These are phyloP conservation scores for Turritopsis dohrnii DNA, from an alignment of 30 jellyfish, hydroid and myxozoan genomes.

Conservation along the genomic window DNA sequence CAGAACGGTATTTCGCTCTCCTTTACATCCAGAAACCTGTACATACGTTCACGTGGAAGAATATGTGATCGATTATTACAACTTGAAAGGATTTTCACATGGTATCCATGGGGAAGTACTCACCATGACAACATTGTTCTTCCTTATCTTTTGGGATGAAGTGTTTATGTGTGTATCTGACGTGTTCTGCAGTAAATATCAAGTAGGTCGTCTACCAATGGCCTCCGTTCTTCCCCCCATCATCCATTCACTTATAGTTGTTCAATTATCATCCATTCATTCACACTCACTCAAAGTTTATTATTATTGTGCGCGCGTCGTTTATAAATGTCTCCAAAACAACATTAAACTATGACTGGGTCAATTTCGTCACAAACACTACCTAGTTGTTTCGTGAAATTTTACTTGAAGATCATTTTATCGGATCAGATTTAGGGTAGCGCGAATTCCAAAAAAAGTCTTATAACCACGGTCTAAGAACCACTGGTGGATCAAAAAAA, in stretches of 20 bases:
- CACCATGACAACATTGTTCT: constrained; percentile 48
- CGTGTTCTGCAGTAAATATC: constrained; percentile 63
- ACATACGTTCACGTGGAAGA: constrained; percentile 54
- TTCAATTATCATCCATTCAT: no score
- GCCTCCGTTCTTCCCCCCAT: constrained; percentile 58
- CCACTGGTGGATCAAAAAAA: no score
- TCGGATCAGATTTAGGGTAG: no score
- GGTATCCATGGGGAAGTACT: constrained; percentile 97
- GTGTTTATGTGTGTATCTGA: constrained; percentile 66
- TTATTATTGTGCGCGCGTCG: no score
- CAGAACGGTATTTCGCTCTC: constrained; percentile 58
- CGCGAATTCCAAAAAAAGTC: no score
- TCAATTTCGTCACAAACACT: no score
- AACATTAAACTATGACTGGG: no score
- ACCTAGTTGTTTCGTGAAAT: no score
- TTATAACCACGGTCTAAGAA: no score
- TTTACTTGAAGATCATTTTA: no score
- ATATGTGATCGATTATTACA: constrained; percentile 52
- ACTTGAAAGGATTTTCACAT: constrained; percentile 49
- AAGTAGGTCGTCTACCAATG: constrained; percentile 62
- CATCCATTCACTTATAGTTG: not conserved
- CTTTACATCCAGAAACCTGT: constrained; percentile 35
- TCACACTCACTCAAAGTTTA: no score
- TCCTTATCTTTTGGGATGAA: constrained; percentile 81
- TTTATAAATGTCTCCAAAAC: no score